These are phyloP conservation scores for Muntiacus muntjak DNA, from an alignment of 2,113 vertebrate genomes.

Conservation along the genomic window DNA sequence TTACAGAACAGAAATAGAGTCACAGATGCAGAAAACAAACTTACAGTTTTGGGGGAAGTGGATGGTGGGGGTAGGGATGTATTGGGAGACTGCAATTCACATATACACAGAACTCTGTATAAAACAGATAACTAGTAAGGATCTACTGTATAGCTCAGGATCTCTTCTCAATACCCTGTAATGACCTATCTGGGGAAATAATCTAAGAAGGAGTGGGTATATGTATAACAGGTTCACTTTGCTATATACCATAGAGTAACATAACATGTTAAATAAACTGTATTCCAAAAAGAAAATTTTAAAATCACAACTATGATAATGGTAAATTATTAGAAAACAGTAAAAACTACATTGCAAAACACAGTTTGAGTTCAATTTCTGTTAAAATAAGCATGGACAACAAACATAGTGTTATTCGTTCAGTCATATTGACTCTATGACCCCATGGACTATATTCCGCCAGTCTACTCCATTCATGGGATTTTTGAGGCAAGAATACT, in stretches of 20 bases:
- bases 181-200: neutral
- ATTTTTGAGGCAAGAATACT: neutral
- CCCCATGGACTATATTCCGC: neutral
- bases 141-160: neutral
- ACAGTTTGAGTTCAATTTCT: neutral
- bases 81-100: neutral
- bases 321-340: neutral
- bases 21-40: neutral
- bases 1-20: neutral
- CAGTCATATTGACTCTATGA: accelerated
- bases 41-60: neutral
- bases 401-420: neutral
- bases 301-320: neutral
- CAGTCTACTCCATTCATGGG: neutral
- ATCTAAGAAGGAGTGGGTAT: neutral
- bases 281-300: neutral
- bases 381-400: neutral
- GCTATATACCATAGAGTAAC: neutral
- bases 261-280: neutral
- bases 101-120: neutral
- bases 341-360: neutral
- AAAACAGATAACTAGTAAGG: neutral
- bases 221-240: neutral
- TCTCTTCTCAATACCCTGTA: neutral
- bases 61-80: neutral